phyloP scores from a whole-genome alignment of 2,888 invertebrate genomes.

The Sepiola atlantica region DNA sequence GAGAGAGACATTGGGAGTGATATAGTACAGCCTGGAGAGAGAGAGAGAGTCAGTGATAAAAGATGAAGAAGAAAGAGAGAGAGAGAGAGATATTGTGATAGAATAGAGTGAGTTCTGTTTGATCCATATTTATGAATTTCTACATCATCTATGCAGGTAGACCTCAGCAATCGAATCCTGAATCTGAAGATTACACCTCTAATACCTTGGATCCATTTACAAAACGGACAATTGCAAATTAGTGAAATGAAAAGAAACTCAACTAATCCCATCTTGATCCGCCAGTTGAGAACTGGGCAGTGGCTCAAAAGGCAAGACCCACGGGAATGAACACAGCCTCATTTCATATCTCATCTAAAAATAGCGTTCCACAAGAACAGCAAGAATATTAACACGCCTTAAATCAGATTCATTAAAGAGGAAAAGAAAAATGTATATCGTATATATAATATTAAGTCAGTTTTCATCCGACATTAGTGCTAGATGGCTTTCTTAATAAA shows the following conservation, averaged over 20 bases:
- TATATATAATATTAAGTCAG: no score
- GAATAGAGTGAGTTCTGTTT: background rate
- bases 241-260: background rate
- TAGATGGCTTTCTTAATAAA: no score
- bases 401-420: background rate
- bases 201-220: background rate
- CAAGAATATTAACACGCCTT: background rate
- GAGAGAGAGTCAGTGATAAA: no score
- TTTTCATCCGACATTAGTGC: no score
- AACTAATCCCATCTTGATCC: slow-evolving; percentile 14
- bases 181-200: background rate
- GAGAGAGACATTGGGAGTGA: no score
- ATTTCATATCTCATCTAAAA: background rate
- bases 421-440: background rate
- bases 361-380: background rate
- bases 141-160: background rate
- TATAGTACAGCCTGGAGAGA: no score
- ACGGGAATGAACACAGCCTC: background rate
- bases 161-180: background rate
- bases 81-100: background rate
- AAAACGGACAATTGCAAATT: background rate
- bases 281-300: background rate
- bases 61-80: background rate
- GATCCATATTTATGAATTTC: background rate
- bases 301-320: background rate